phyloP scores from a whole-genome alignment of 2,888 invertebrate species.

The Nephrotoma appendiculata region DNA sequence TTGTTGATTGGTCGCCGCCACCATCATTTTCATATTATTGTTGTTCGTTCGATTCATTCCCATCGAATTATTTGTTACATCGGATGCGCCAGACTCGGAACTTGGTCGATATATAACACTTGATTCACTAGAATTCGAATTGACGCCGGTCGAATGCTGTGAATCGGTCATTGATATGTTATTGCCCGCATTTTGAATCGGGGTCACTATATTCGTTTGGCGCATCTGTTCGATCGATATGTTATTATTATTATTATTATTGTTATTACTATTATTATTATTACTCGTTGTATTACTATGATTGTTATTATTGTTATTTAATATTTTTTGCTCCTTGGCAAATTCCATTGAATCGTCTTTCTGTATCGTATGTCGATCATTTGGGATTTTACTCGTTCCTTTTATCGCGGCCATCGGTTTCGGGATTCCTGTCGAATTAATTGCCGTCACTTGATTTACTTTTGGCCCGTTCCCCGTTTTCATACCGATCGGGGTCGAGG shows the following conservation, averaged over 20 bases:
- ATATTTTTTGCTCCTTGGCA: conserved; percentile 18
- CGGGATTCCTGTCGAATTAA: conserved; percentile 54
- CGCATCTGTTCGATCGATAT: conserved; percentile 8
- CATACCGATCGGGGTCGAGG: neutral
- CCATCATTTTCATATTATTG: conserved; percentile 8
- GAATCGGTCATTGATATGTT: conserved; percentile 50
- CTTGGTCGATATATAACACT: conserved; percentile 60
- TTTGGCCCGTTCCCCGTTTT: conserved; percentile 17
- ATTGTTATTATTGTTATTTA: neutral
- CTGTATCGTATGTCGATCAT: conserved; percentile 22
- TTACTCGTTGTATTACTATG: neutral
- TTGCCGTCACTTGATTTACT: conserved; percentile 17
- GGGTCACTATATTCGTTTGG: conserved; percentile 21
- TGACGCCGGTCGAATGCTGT: conserved; percentile 36
- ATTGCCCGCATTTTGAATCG: conserved; percentile 12
- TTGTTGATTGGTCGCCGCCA: conserved; percentile 13
- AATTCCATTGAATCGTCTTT: conserved; percentile 38
- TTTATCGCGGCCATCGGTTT: conserved; percentile 87
- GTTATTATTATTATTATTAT: conserved; percentile 17
- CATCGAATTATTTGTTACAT: neutral
- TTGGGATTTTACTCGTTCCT: conserved; percentile 62
- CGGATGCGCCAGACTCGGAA: conserved; percentile 47
- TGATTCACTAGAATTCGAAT: conserved; percentile 57
- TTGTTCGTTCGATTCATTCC: conserved; percentile 3
- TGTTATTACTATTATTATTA: conserved; percentile 7